Evolutionary conservation across 30 jellyfish, hydroid and myxozoan species (phyloP).

Genomic region (Cassiopea xamachana): DNA sequence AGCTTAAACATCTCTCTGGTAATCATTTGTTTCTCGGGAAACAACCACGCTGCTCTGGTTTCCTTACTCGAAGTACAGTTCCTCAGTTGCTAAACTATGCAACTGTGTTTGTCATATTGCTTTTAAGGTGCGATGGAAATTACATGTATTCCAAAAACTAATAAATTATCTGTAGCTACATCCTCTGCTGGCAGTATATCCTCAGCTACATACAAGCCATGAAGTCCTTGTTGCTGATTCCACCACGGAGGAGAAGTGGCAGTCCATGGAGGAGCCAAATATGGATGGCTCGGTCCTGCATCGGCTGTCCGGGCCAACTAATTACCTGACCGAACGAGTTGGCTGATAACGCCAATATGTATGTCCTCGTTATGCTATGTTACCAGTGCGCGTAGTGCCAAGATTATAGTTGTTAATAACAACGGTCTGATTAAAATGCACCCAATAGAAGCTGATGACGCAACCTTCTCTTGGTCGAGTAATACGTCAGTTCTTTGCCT

Average conservation of each 20-base stretch:
- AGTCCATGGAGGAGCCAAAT: neutral
- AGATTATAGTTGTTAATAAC: slow-evolving; percentile 1
- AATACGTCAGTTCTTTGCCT: neutral
- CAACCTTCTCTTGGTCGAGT: slow-evolving; percentile 12
- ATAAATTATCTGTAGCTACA: no score
- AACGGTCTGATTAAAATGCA: neutral
- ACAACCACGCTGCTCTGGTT: no score
- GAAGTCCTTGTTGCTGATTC: neutral
- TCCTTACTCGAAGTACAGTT: no score
- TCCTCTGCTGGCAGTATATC: no score
- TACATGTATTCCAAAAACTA: no score
- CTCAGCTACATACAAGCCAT: no score
- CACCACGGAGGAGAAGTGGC: neutral
- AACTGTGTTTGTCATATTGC: no score
- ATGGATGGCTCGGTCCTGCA: neutral
- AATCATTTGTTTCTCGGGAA: no score
- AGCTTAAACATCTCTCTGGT: no score
- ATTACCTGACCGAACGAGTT: neutral
- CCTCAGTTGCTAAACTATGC: no score
- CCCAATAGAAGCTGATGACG: slow-evolving; percentile 16
- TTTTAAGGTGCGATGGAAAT: no score
- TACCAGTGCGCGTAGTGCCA: slow-evolving; percentile 43
- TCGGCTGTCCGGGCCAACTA: neutral
- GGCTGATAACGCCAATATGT: neutral
- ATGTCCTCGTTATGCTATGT: slow-evolving; percentile 9